Evolutionary conservation across 2,797 vertebrate genomes (phyloP), one percentile per base, ranked within the genome.

Genomic region (Falco concolor): DNA sequence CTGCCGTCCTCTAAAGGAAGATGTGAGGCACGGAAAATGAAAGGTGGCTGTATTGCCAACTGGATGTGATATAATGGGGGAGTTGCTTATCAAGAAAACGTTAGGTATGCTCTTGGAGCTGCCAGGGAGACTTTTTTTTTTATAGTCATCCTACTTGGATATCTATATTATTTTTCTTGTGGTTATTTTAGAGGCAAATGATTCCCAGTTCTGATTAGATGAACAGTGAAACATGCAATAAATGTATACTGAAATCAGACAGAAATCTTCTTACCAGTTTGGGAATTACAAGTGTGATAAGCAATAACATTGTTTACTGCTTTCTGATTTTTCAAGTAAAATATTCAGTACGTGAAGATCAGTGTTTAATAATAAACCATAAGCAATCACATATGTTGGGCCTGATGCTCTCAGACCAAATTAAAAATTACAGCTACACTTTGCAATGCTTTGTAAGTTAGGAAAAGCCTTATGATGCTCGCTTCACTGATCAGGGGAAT

Each of bases 1-100:
- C 74, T 67, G 70, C n/a, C 77, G 82, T 87, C 76, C 61, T 90
- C 90, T 74, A 44, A 92, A 96, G 57, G 72, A 84, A 87, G 45
- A 50, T 3, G 3, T 9, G 70, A 85, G 45, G 21, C 30, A 9
- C 28, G 69, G 60, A 40, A 92, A 92, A 69, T 2, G 12, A 32
- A 63, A 87, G 60, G 59, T 38, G 36, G 2, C 24, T 47, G n/a
- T 20, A 6, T 54, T 87, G 59, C 76, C 63, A 65, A 20, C 44
- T 50, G 54, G 60, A 9, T 89, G 44, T 64, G 34, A 4, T 80
- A 2, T 8, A 57, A 65, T 8, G 28, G 27, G 19, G 57, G 30
- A 70, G 56, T 53, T 53, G 24, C 8, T 76, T 53, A 30, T 2
- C 24, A 57, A 44, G 67, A 30, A 27, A 40, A n/a, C 8, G 19